These are phyloP conservation scores for Galago senegalensis DNA, from an alignment of 2,797 vertebrate genomes.

Conservation along the genomic window DNA sequence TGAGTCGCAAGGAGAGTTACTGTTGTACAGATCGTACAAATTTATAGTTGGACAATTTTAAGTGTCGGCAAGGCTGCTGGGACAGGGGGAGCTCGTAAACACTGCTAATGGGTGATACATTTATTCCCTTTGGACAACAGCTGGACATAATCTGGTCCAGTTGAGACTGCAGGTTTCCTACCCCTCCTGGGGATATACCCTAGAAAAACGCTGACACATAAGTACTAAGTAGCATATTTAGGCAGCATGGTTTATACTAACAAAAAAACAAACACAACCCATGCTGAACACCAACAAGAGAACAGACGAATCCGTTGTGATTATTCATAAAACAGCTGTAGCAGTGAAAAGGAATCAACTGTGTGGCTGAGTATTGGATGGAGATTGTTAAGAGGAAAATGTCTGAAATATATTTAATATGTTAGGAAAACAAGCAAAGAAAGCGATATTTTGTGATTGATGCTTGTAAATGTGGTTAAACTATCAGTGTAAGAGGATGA, in stretches of 20 bases:
- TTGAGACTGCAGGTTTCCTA: neutral
- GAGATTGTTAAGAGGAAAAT: neutral
- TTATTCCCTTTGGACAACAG: neutral
- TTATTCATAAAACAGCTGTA: neutral
- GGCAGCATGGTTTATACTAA: neutral
- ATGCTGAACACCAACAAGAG: neutral
- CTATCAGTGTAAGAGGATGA: neutral
- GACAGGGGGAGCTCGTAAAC: neutral
- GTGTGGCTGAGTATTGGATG: neutral
- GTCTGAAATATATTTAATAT: neutral
- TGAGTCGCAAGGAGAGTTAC: neutral
- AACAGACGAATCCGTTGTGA: neutral
- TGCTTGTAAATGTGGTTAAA: neutral
- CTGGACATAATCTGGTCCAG: neutral
- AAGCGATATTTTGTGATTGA: neutral
- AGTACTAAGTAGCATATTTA: neutral
- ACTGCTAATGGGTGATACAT: neutral
- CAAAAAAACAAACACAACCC: neutral
- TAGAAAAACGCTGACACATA: neutral
- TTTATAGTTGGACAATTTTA: neutral
- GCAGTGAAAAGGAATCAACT: neutral
- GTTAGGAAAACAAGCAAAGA: constrained; percentile 17
- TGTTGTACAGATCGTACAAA: neutral
- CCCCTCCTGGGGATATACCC: neutral
- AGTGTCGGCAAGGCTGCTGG: neutral